A percentile compares a stretch with the other conserved stretches of the same genome.
phyloP scores from a whole-genome alignment of 92 coral and sea anemone genomes.

The Siderastrea siderea region DNA sequence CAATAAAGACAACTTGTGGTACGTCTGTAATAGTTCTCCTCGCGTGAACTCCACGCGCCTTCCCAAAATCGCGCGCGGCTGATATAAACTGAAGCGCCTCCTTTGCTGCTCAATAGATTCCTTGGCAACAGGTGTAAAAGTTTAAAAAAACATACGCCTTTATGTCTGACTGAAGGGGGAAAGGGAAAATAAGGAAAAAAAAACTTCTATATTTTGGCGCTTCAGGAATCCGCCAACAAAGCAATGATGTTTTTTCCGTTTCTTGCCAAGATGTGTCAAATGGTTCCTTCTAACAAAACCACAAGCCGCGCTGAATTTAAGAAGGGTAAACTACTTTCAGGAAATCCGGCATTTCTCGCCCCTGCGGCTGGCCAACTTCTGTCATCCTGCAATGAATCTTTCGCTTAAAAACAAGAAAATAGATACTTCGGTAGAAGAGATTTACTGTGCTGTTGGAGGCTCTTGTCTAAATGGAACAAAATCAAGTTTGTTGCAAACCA shows the following conservation, averaged over 20 bases:
- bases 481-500: neutral
- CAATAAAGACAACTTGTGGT: too few species aligned
- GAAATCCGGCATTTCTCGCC: conserved; percentile 16
- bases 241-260: neutral
- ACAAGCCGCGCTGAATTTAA: neutral
- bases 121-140: too few species aligned
- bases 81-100: too few species aligned
- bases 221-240: neutral
- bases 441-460: neutral
- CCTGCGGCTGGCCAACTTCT: neutral
- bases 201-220: neutral
- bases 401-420: neutral
- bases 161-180: too few species aligned
- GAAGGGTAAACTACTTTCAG: neutral
- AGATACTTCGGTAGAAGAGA: neutral
- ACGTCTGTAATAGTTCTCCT: too few species aligned
- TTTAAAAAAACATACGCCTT: too few species aligned
- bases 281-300: neutral
- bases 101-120: too few species aligned
- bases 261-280: neutral
- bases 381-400: neutral
- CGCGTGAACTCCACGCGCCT: too few species aligned
- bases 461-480: neutral
- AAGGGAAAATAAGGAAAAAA: too few species aligned
- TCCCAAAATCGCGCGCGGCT: too few species aligned